phyloP scores from a whole-genome alignment of 2,888 invertebrate species.

The Copidosoma aretas region DNA sequence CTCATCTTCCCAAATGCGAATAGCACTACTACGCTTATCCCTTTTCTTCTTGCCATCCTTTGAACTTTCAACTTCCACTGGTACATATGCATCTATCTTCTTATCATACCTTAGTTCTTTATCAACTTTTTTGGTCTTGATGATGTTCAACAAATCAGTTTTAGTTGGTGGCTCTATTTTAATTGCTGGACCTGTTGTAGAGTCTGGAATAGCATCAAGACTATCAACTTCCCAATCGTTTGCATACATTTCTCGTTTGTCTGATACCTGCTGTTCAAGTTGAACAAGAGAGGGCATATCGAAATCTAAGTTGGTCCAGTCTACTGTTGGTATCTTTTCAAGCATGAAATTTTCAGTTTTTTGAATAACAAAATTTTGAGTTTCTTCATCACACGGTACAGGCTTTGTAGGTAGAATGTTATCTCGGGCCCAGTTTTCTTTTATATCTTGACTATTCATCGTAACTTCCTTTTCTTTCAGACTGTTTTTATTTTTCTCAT shows the following conservation, averaged over 20 bases:
- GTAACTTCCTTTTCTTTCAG: conserved; percentile 40
- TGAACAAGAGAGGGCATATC: conserved; percentile 57
- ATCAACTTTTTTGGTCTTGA: conserved; percentile 49
- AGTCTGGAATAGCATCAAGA: conserved; percentile 51
- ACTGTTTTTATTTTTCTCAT: conserved; percentile 31
- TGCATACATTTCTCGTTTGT: conserved; percentile 45
- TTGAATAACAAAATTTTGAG: conserved; percentile 16
- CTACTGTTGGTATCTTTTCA: conserved; percentile 36
- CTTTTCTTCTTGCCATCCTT: conserved; percentile 50
- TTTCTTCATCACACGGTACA: conserved; percentile 9
- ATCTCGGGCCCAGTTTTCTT: conserved; percentile 50
- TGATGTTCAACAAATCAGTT: neutral
- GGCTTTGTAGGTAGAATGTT: conserved; percentile 31
- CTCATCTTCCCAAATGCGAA: conserved; percentile 60
- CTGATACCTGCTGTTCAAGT: conserved; percentile 50
- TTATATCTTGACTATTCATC: conserved; percentile 42
- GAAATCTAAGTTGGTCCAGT: conserved; percentile 56
- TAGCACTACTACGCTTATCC: conserved; percentile 49
- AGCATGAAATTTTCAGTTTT: conserved; percentile 18
- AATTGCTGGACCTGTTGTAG: conserved; percentile 2
- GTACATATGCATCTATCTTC: conserved; percentile 57
- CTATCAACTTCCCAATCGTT: conserved; percentile 61
- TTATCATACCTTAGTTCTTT: conserved; percentile 57
- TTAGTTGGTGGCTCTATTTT: conserved; percentile 18
- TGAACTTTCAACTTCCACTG: conserved; percentile 49